phyloP scores from a whole-genome alignment of 1,140 invertebrate species.

The Stegodyphus mimosarum region DNA sequence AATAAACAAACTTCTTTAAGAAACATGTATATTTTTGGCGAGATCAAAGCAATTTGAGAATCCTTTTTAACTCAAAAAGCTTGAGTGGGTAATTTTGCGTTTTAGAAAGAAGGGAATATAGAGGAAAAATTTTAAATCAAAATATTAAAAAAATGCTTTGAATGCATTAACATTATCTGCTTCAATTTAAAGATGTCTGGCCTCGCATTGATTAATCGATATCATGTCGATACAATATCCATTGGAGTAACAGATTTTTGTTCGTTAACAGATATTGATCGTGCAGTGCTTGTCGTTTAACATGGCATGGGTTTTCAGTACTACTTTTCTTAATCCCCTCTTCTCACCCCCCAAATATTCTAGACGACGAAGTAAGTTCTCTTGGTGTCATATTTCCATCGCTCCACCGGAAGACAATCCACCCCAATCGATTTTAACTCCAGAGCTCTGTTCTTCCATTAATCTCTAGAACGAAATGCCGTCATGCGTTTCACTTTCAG shows the following conservation, averaged over 20 bases:
- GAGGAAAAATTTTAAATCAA: too few species aligned
- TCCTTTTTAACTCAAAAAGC: too few species aligned
- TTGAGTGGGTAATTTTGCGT: too few species aligned
- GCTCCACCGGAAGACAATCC: background rate
- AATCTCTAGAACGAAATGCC: constrained; percentile 22
- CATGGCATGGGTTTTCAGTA: background rate
- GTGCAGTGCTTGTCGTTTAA: background rate
- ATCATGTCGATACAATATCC: constrained; percentile 1
- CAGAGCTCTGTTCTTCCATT: constrained; percentile 20
- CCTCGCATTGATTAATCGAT: constrained; percentile 19
- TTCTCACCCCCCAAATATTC: background rate
- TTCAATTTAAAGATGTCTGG: too few species aligned
- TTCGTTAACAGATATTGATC: constrained; percentile 26
- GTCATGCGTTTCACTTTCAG: constrained; percentile 19
- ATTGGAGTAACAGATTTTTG: constrained; percentile 19
- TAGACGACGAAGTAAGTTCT: background rate
- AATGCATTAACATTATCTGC: too few species aligned
- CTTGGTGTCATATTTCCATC: background rate
- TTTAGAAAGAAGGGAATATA: too few species aligned
- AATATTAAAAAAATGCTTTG: too few species aligned
- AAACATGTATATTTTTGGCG: too few species aligned
- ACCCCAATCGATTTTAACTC: constrained; percentile 10
- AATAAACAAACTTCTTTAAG: too few species aligned
- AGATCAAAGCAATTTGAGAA: too few species aligned
- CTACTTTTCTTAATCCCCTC: background rate